phyloP scores from a whole-genome alignment of 2,888 invertebrate genomes.

The Gymnocheta viridis region DNA sequence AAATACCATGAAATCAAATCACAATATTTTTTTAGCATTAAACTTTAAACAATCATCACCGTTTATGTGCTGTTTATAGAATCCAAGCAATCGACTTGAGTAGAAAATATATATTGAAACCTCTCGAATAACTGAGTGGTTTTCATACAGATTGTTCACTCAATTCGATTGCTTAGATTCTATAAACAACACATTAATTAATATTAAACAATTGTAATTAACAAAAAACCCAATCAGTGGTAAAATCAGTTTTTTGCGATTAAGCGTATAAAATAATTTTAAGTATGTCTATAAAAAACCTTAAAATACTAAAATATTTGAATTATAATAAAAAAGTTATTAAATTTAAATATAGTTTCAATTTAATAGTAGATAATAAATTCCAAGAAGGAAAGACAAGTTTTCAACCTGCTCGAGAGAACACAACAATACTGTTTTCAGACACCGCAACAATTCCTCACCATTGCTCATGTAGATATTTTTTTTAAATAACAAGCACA shows the following conservation, averaged over 20 bases:
- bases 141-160: too few relatives aligned
- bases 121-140: too few relatives aligned
- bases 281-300: slow-evolving; percentile 51
- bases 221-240: slow-evolving; percentile 18
- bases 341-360: slow-evolving; percentile 5
- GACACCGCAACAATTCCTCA: too few relatives aligned
- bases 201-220: slow-evolving; percentile 14
- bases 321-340: slow-evolving; percentile 57
- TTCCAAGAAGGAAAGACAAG: too few relatives aligned
- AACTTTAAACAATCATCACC: slow-evolving; percentile 43
- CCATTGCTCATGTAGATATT: too few relatives aligned
- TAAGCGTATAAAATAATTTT: slow-evolving; percentile 42
- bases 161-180: too few relatives aligned
- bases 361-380: neutral
- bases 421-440: too few relatives aligned
- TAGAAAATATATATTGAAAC: too few relatives aligned
- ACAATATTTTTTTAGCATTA: slow-evolving; percentile 42
- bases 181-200: slow-evolving; percentile 2
- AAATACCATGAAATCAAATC: slow-evolving; percentile 17
- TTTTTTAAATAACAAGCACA: too few relatives aligned
- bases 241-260: slow-evolving; percentile 57
- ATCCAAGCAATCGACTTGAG: too few relatives aligned
- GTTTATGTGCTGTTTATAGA: too few relatives aligned
- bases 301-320: slow-evolving; percentile 55
- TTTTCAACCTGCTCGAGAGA: too few relatives aligned